Base-by-base conservation (phyloP, 2,888 invertebrate species). In the Trissolcus brochymenae region DNA sequence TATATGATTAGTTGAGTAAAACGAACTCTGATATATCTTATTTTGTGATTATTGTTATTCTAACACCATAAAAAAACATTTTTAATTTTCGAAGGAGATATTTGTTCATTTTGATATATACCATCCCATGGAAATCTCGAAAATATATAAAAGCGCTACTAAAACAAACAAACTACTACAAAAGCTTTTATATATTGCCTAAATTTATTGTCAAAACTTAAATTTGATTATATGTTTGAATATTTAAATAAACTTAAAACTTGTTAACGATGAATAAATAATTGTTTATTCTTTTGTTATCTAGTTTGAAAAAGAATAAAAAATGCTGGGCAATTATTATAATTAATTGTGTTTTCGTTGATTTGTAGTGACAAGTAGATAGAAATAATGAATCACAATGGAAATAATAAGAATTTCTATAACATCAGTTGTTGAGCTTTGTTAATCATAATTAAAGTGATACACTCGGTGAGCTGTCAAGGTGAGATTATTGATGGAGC, bases 391-490 rank as follows among this genome's bases (percentile, higher is more conserved):
- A 57, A 60, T 67, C 19, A 62, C 57, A 60, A 57, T 64, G 64
- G 68, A 77, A 67, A 61, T 29, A 29, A 29, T 46, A 14, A 54
- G 16, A 51, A 64, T 59, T 72, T 49, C 62, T 62, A 67, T 68
- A 60, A 67, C 17, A 16, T n/a, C 16, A 25, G n/a, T 17, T 29
- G n/a, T 50, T 17, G 50, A 50, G 64, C 64, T 77, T 77, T 64
- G 76, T 68, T 60, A 72, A 77, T 77, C 72, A 77, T 72, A 77
- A 77, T 77, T 68, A 72, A 64, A 77, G 76, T 77, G 72, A 72
- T 77, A 68, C 61, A 55, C 57, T 77, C 67, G 50, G 29, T 72
- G 76, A 72, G 60, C 72, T 77, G 62, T 72, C 51, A 76, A 72
- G 72, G 67, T 62, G 67, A 77, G 72, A 68, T 72, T 77, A 77